phyloP scores from a whole-genome alignment of 2,888 invertebrate genomes.

The Drosophila stalkeri region DNA sequence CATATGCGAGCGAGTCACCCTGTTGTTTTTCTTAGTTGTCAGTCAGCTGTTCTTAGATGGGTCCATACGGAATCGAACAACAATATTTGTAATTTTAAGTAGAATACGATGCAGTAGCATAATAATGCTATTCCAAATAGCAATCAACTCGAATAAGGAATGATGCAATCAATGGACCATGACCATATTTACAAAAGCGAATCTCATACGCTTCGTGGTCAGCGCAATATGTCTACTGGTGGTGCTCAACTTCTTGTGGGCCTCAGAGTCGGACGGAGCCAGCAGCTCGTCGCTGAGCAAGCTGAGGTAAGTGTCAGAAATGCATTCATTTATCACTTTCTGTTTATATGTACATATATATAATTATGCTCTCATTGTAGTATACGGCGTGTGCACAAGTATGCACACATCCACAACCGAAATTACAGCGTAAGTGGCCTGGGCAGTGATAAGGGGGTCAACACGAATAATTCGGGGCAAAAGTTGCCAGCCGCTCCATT shows the following conservation, averaged over 20 bases:
- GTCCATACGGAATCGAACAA: constrained; percentile 49
- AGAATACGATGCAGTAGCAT: constrained; percentile 36
- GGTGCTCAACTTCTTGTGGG: constrained; percentile 81
- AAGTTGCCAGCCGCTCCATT: constrained; percentile 64
- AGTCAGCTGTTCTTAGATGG: constrained; percentile 58
- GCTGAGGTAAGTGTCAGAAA: constrained; percentile 69
- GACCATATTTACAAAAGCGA: constrained; percentile 71
- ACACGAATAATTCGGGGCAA: constrained; percentile 20
- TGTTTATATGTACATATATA: background rate
- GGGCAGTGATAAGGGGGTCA: constrained; percentile 18
- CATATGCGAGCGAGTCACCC: constrained; percentile 32
- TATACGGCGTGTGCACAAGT: constrained; percentile 77
- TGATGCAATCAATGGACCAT: constrained; percentile 75
- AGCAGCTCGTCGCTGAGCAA: constrained; percentile 77
- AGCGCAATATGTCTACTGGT: constrained; percentile 81
- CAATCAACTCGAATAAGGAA: constrained; percentile 45
- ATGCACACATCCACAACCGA: constrained; percentile 62
- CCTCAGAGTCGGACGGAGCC: constrained; percentile 70
- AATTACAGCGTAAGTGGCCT: constrained; percentile 41
- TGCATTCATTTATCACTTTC: constrained; percentile 9
- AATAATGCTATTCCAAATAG: constrained; percentile 54
- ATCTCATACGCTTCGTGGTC: constrained; percentile 72
- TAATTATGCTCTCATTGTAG: constrained; percentile 33
- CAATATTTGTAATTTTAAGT: constrained; percentile 43
- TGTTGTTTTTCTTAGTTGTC: constrained; percentile 20